phyloP scores from a whole-genome alignment of 1,140 invertebrate species.

The Euwallacea fornicatus region DNA sequence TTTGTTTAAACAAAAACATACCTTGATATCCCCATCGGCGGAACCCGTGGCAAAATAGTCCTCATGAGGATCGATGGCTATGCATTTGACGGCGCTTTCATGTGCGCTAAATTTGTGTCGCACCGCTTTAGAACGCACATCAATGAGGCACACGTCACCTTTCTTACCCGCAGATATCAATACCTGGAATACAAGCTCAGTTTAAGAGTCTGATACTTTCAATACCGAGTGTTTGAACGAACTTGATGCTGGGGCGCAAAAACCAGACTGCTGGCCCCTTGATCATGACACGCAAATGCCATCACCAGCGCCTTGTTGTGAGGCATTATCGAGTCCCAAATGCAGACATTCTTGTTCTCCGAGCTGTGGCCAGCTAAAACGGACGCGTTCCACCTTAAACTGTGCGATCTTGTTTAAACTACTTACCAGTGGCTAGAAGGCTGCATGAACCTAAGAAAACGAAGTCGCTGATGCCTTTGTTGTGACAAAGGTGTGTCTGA shows the following conservation, averaged over 20 bases:
- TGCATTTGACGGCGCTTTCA: constrained; percentile 90
- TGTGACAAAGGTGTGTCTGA: constrained; percentile 94
- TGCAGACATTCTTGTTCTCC: constrained; percentile 95
- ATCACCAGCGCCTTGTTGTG: constrained; percentile 88
- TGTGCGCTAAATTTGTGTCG: constrained; percentile 90
- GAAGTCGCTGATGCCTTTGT: constrained; percentile 96
- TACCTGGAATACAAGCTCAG: constrained; percentile 51
- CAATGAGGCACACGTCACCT: constrained; percentile 94
- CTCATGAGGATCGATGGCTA: constrained; percentile 91
- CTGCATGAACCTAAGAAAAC: constrained; percentile 97
- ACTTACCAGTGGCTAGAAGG: constrained; percentile 84
- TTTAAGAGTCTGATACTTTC: too few relatives aligned
- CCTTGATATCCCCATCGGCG: constrained; percentile 99
- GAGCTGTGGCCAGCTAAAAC: constrained; percentile 86
- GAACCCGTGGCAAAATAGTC: constrained; percentile 97
- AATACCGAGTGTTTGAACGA: neutral
- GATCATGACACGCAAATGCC: constrained; percentile 91
- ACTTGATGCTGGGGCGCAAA: constrained; percentile 88
- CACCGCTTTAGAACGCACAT: constrained; percentile 85
- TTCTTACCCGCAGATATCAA: constrained; percentile 94
- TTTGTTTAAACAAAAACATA: constrained; percentile 52
- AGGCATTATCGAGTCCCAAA: constrained; percentile 98
- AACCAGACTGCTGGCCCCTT: constrained; percentile 84
- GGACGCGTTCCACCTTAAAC: neutral
- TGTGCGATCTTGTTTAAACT: neutral